phyloP scores from a whole-genome alignment of 1,140 invertebrate species.

The Atopsyche davidsoni region DNA sequence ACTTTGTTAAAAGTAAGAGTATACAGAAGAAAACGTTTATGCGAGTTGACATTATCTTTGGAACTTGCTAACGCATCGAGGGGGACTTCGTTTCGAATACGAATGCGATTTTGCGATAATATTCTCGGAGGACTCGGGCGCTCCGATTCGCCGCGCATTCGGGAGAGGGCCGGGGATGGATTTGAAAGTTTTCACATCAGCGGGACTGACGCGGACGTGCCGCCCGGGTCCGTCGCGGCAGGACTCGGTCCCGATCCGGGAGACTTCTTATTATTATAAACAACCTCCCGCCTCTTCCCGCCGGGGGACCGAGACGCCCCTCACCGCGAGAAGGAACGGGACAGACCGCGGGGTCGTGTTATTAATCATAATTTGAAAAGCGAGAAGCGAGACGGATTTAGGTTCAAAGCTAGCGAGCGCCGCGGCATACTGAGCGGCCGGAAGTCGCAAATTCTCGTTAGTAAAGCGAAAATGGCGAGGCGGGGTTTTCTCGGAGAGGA shows the following conservation, averaged over 20 bases:
- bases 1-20: too few species aligned
- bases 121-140: too few species aligned
- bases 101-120: too few species aligned
- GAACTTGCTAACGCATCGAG: too few species aligned
- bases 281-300: constrained; percentile 17
- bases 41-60: too few species aligned
- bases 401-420: constrained; percentile 29
- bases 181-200: too few species aligned
- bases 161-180: too few species aligned
- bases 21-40: too few species aligned
- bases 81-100: too few species aligned
- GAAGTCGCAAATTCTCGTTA: constrained; percentile 25
- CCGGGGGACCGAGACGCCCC: constrained; percentile 6
- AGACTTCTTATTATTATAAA: constrained; percentile 30
- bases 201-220: too few species aligned
- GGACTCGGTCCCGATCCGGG: constrained; percentile 15
- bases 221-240: too few species aligned
- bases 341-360: constrained; percentile 24
- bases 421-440: constrained; percentile 27
- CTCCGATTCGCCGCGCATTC: too few species aligned
- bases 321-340: constrained; percentile 5
- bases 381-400: constrained; percentile 30
- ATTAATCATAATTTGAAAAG: constrained; percentile 33
- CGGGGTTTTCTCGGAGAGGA: constrained; percentile 7
- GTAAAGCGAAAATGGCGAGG: neutral